A percentile compares a stretch with the other conserved stretches of the same genome.
phyloP scores from a whole-genome alignment of 92 coral and sea anemone species.

The Zoanthus solanderi region DNA sequence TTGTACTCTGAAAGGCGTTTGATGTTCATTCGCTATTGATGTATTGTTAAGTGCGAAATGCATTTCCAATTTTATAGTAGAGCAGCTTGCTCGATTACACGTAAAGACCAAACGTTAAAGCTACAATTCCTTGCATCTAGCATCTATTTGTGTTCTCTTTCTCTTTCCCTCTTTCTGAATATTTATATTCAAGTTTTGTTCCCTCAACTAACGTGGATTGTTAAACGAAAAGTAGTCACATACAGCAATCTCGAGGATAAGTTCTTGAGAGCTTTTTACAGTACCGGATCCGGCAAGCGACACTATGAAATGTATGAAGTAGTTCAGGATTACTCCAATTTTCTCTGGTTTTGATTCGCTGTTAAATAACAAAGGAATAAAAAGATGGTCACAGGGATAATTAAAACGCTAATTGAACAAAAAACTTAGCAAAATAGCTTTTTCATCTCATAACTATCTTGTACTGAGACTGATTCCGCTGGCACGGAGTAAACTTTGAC shows the following conservation, averaged over 20 bases:
- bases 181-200: background rate
- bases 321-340: constrained; percentile 9
- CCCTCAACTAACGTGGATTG: background rate
- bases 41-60: constrained; percentile 3
- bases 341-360: constrained; percentile 8
- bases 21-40: background rate
- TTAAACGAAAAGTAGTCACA: background rate
- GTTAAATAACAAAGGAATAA: background rate
- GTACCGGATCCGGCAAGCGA: background rate
- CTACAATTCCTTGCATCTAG: too few relatives aligned
- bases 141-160: too few relatives aligned
- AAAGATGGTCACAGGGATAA: background rate
- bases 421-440: background rate
- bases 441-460: background rate
- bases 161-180: too few relatives aligned
- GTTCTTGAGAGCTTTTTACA: background rate
- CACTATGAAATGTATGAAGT: background rate
- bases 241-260: background rate
- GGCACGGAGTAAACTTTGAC: background rate
- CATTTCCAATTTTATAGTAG: background rate
- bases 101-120: background rate
- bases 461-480: background rate
- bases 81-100: background rate
- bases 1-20: constrained; percentile 1
- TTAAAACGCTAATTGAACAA: background rate